Conservation (phyloP, 2,797 vertebrate genomes). For the Eurystomus glaucurus region DNA sequence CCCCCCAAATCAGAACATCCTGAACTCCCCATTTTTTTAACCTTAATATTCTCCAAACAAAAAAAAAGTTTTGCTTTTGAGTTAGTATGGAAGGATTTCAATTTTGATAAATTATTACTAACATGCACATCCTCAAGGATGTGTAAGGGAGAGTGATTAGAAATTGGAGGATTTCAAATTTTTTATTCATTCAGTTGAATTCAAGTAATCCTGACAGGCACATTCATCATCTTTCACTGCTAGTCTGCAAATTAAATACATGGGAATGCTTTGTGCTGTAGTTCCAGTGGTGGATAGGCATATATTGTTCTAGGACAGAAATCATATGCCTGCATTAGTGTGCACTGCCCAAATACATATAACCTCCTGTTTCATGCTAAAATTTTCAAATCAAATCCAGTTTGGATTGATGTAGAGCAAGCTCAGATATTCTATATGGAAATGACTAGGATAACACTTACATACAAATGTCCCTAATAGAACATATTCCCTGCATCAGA, state of each 20-base stretch:
- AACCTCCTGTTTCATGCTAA: neutral
- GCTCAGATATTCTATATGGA: neutral
- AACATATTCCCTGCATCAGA: neutral
- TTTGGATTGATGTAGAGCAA: neutral
- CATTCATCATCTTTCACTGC: neutral
- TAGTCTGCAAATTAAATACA: neutral
- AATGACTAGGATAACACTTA: neutral
- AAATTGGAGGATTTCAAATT: neutral
- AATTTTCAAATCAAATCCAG: neutral
- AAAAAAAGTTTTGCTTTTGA: neutral
- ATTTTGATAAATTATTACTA: neutral
- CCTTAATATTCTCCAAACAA: neutral
- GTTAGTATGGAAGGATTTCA: neutral
- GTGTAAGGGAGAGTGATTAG: fast-evolving
- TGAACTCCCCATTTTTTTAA: neutral
- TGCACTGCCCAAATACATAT: neutral
- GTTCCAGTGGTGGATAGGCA: neutral
- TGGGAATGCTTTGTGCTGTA: neutral
- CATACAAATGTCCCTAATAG: neutral
- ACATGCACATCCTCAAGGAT: neutral
- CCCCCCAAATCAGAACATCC: neutral
- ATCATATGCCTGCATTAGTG: neutral
- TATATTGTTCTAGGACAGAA: neutral
- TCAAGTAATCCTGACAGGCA: neutral
- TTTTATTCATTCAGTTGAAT: neutral